Base-by-base conservation (phyloP, 2,888 invertebrate species). In the Nymphalis urticae region DNA sequence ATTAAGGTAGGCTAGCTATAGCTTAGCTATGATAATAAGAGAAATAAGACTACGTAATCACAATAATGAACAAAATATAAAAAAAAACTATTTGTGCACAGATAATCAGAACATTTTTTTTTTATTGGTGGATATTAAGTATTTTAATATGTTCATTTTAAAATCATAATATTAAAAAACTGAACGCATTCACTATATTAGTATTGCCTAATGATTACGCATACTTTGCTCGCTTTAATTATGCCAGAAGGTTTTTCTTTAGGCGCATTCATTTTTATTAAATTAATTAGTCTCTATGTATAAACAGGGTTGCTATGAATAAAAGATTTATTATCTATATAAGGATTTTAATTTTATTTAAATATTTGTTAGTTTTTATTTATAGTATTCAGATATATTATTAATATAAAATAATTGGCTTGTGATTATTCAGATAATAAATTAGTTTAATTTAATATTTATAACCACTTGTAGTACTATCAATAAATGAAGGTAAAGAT, bases 121-220 rank as follows among this genome's bases (percentile, higher is more conserved):
- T 42, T 13, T 13, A 42, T 13, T 42, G 3, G 13, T 42, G 24
- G 7, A 5, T 13, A 27, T 24, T 19, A 24, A 51, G 17, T 32
- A 56, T 32, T 32, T n/a, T 9, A 56, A 17, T 32, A 27, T 56
- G 13, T 17, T 17, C n/a, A 32, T 16, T 42, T 42, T 42, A 24
- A 56, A 2, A 17, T 17, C 32, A 32, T 32, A 32, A 7, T 8
- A 56, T 56, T 56, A 62, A 62, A 50, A 67, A 50, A 53, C 61
- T 24, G 51, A 65, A 62, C 71, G 64, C 69, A 66, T 65, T 64
- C 71, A 60, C 62, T 66, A 61, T 62, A 62, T 68, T 68, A 63
- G 69, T 71, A 69, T 72, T 71, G 56, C 69, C 71, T 75, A 76
- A 75, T 74, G 76, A 73, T 72, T 72, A 65, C 48, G 67, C 71